These are phyloP conservation scores for Listronotus bonariensis DNA, from an alignment of 1,140 invertebrate genomes.

Conservation along the genomic window DNA sequence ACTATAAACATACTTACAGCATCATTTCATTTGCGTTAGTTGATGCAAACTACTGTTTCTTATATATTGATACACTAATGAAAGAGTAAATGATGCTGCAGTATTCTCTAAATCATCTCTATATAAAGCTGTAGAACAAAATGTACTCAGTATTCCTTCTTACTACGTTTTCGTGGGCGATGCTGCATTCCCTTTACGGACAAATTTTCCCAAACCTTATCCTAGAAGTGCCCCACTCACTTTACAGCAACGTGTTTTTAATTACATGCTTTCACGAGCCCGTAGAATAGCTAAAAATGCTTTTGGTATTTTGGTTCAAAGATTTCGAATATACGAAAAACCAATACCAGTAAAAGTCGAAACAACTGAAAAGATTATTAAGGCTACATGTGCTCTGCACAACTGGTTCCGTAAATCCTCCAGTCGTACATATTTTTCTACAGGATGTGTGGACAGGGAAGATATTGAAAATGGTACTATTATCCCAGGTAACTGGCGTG, in stretches of 20 bases:
- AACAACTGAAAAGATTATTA: background rate
- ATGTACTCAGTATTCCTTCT: slow-evolving; percentile 15
- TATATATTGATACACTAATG: slow-evolving; percentile 50
- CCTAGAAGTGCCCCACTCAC: slow-evolving; percentile 38
- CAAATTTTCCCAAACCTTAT: slow-evolving; percentile 18
- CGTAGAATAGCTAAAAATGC: slow-evolving; percentile 46
- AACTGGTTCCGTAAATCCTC: slow-evolving; percentile 22
- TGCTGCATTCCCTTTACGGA: slow-evolving; percentile 24
- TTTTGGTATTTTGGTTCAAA: background rate
- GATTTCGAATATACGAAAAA: slow-evolving; percentile 7
- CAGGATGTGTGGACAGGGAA: too few relatives aligned
- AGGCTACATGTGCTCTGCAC: slow-evolving; percentile 6
- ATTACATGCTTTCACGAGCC: slow-evolving; percentile 54
- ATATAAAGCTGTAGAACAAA: background rate
- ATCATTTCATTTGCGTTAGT: slow-evolving; percentile 55
- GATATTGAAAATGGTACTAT: too few relatives aligned
- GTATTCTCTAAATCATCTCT: slow-evolving; percentile 30
- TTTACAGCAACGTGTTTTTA: slow-evolving; percentile 45
- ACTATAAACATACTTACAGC: slow-evolving; percentile 52
- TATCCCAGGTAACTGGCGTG: too few relatives aligned
- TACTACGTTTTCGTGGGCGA: slow-evolving; percentile 17
- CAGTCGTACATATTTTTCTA: slow-evolving; percentile 8
- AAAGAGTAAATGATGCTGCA: slow-evolving; percentile 12
- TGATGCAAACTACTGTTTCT: slow-evolving; percentile 56
- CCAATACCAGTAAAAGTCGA: background rate